A percentile compares a stretch with the other conserved stretches of the same genome.
Conservation (phyloP, 2,797 vertebrate genomes). For the Alcedo atthis region DNA sequence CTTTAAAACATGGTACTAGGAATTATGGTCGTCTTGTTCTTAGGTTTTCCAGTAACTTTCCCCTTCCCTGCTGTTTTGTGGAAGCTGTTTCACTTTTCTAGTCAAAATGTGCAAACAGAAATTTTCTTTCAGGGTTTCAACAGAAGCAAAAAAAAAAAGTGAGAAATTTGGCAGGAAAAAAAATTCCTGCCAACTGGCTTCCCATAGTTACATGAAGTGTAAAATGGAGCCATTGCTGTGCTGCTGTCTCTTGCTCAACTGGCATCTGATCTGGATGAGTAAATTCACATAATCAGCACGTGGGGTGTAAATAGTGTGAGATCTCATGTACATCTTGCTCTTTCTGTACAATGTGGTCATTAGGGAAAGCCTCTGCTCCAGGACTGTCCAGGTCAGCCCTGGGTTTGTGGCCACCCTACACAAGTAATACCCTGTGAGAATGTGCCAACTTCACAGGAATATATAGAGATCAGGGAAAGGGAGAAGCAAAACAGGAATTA, state of each 20-base stretch:
- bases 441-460: not conserved
- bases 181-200: not conserved
- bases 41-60: not conserved
- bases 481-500: not conserved
- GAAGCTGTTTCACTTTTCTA: constrained; percentile 12
- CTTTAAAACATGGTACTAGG: not conserved
- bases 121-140: constrained; percentile 9
- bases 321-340: not conserved
- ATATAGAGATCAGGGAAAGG: not conserved
- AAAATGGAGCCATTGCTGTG: constrained; percentile 8
- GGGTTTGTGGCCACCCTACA: not conserved
- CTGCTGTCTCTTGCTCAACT: not conserved
- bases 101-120: constrained; percentile 14
- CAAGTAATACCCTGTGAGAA: not conserved
- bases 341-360: not conserved
- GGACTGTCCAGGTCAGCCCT: not conserved
- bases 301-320: not conserved
- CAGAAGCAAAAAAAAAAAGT: not conserved
- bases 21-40: not conserved
- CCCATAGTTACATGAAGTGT: not conserved
- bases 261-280: not conserved
- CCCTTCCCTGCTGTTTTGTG: not conserved
- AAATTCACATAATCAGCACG: not conserved
- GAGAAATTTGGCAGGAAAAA: constrained; percentile 22
- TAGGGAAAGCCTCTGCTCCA: not conserved